Percentiles rank a stretch among this genome's conserved stretches.
phyloP scores from a whole-genome alignment of 1,140 invertebrate genomes.

The Parapsyche elsis region DNA sequence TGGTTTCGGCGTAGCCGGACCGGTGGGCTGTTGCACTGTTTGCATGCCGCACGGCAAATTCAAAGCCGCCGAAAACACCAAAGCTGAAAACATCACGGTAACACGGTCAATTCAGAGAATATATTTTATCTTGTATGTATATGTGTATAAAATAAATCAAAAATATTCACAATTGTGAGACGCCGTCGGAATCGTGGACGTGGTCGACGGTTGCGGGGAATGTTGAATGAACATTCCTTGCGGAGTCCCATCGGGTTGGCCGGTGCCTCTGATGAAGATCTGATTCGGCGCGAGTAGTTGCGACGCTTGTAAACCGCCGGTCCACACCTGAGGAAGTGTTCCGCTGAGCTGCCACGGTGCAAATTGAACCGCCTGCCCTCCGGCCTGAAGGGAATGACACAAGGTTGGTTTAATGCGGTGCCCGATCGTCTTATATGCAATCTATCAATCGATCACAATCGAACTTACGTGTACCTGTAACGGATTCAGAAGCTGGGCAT shows the following conservation, averaged over 20 bases:
- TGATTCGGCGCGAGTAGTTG: constrained; percentile 76
- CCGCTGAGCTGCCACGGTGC: constrained; percentile 72
- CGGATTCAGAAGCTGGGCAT: constrained; percentile 74
- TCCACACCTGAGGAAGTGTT: constrained; percentile 76
- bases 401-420: too few species aligned
- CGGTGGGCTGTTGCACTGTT: constrained; percentile 50
- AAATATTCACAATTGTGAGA: constrained; percentile 69
- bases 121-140: background rate
- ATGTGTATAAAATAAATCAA: background rate
- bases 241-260: constrained; percentile 75
- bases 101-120: background rate
- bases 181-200: constrained; percentile 64
- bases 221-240: constrained; percentile 87
- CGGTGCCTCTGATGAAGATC: constrained; percentile 83
- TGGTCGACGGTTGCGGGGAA: constrained; percentile 74
- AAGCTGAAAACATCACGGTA: constrained; percentile 41
- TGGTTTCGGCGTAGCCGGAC: constrained; percentile 67
- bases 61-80: constrained; percentile 58
- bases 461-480: too few species aligned
- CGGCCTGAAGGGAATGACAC: constrained; percentile 63
- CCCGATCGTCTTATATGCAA: too few species aligned
- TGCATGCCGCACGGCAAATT: constrained; percentile 69
- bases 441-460: too few species aligned
- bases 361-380: constrained; percentile 73
- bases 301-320: constrained; percentile 59